Conservation (phyloP, 2,797 vertebrate genomes). For the Scomberomorus guttatus region DNA sequence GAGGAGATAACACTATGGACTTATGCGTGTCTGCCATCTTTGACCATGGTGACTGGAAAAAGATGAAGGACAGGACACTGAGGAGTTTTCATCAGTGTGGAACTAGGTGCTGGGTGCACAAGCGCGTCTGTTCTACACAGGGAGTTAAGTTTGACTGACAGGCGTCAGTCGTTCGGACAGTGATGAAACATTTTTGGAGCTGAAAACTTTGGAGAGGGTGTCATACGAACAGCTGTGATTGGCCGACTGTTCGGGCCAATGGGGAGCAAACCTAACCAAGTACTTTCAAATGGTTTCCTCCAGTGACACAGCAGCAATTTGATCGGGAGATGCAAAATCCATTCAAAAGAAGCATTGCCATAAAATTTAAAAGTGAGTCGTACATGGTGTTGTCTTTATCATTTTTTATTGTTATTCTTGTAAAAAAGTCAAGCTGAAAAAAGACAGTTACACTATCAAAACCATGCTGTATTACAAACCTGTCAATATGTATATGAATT, state of each 20-base stretch:
- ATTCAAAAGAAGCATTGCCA: conserved; percentile 82
- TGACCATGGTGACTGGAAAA: conserved; percentile 33
- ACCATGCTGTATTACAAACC: conserved; percentile 87
- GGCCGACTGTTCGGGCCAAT: conserved; percentile 31
- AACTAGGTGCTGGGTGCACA: conserved; percentile 43
- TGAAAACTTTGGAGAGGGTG: conserved; percentile 28
- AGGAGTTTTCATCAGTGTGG: conserved; percentile 26
- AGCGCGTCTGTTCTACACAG: conserved; percentile 25
- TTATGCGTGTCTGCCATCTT: conserved; percentile 57
- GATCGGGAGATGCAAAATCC: conserved; percentile 76
- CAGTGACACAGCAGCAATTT: conserved; percentile 50
- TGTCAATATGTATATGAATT: conserved; percentile 90
- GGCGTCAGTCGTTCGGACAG: conserved; percentile 24
- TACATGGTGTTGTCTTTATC: conserved; percentile 85
- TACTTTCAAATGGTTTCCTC: conserved; percentile 65
- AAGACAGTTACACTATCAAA: conserved; percentile 84
- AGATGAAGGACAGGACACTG: conserved; percentile 44
- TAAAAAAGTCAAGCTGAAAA: conserved; percentile 82
- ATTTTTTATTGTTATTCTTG: conserved; percentile 88
- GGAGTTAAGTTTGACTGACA: conserved; percentile 36
- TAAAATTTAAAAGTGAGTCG: conserved; percentile 81
- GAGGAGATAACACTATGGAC: conserved; percentile 66
- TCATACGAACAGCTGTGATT: conserved; percentile 45
- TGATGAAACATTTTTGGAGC: conserved; percentile 31
- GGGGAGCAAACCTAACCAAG: conserved; percentile 65